Base-by-base conservation (phyloP, 2,113 vertebrate genomes). In the Genyomyrus donnyi region DNA sequence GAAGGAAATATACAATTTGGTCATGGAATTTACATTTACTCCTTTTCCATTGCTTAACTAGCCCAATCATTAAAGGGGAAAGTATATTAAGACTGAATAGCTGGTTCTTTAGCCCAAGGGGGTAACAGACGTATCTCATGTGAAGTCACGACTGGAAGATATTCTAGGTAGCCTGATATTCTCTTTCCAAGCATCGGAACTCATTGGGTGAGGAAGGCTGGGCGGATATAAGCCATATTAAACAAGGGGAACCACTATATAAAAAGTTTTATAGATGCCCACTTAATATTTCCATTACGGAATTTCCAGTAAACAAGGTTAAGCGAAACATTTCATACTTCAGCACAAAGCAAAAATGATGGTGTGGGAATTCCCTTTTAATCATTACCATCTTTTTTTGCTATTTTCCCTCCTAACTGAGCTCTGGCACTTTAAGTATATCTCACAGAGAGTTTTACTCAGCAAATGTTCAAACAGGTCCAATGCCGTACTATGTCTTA, bases 221-320 rank as follows among this genome's bases (percentile, higher is more conserved):
- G 17, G 39, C 53, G 87, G 56, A 88, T 88, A 66, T 45, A 50
- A 88, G 13, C 53, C 27, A 70, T 52, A 89, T 80, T 80, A 80
- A 77, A 77, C 88, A 39, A 89, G 48, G 88, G 88, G 91, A 90
- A 91, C 91, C 91, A 90, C 88, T 48, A 85, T 87, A 85, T 93
- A 92, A 94, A 94, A 45, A 90, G 74, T 49, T 92, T 92, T 87
- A 91, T 86, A 88, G 91, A 91, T 89, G 90, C 85, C 24, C n/a
- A 70, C 84, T 87, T 91, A 91, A 86, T 87, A 91, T 93, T 94
- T 94, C 93, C 93, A 94, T 93, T 92, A 92, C 91, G 83, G 58
- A 89, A 91, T 4, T 50, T 85, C 87, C 87, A 88, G 52, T 66
- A 66, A 88, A 88, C 48, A 52, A 31, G 39, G 19, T 66, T 88